phyloP scores from a whole-genome alignment of 2,797 vertebrate genomes.

The Hirundo rustica region DNA sequence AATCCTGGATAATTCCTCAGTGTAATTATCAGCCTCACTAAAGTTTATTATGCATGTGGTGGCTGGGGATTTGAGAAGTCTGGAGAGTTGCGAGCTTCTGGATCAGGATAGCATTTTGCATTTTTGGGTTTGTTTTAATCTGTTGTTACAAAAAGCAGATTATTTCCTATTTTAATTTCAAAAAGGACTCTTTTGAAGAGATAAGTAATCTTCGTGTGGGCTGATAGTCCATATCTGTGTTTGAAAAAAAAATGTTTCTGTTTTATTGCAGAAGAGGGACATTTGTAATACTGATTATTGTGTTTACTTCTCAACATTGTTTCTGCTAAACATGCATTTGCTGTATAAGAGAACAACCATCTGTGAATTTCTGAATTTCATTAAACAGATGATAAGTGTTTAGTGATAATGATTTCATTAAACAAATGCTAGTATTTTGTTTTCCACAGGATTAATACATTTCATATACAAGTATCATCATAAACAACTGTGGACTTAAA shows the following conservation, averaged over 20 bases:
- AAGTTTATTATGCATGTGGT: neutral
- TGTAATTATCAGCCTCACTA: conserved; percentile 1
- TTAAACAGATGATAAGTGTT: conserved; percentile 57
- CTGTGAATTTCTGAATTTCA: conserved; percentile 57
- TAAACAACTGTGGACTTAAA: conserved; percentile 4
- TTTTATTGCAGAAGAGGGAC: neutral
- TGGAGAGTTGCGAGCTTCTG: neutral
- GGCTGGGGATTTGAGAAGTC: neutral
- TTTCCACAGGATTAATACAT: conserved; percentile 38
- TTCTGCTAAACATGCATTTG: conserved; percentile 38
- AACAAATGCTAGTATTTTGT: conserved; percentile 49
- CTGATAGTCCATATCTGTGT: neutral
- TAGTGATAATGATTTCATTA: conserved; percentile 62
- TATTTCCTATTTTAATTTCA: conserved; percentile 43
- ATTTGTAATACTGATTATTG: conserved; percentile 30
- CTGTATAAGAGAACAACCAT: conserved; percentile 30
- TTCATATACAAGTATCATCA: conserved; percentile 20
- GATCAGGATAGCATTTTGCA: neutral
- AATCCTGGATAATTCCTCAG: conserved; percentile 27
- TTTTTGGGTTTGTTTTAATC: conserved; percentile 15
- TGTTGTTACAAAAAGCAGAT: conserved; percentile 33
- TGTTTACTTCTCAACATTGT: conserved; percentile 42
- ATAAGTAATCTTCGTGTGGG: neutral
- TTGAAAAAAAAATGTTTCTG: neutral
- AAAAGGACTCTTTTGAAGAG: conserved; percentile 8